phyloP scores from a whole-genome alignment of 2,113 vertebrate genomes.

The Apus apus region DNA sequence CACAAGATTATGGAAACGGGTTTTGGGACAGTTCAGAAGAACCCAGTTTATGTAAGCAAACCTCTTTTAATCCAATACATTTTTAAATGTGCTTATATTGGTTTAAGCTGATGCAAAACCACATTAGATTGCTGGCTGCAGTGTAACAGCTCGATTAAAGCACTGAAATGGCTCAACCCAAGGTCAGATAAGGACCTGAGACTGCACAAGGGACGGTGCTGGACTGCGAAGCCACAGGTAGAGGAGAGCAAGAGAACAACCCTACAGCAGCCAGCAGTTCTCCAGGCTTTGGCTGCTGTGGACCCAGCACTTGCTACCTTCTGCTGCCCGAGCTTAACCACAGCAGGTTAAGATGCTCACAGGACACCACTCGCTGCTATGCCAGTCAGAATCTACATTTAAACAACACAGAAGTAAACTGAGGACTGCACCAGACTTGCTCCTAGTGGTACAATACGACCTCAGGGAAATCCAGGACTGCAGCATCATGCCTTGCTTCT shows the following conservation, averaged over 20 bases:
- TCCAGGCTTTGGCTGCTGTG: accelerated
- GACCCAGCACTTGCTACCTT: background rate
- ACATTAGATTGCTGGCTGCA: background rate
- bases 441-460: background rate
- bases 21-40: background rate
- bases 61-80: background rate
- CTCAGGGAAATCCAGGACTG: background rate
- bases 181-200: conserved; percentile 18
- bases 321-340: background rate
- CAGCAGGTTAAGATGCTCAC: background rate
- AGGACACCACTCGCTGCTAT: accelerated
- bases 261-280: background rate
- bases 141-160: background rate
- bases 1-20: background rate
- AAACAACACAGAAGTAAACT: background rate
- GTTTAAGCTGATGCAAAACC: background rate
- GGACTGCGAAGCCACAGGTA: background rate
- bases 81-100: background rate
- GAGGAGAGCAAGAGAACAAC: background rate
- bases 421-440: background rate
- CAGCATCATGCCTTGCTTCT: background rate
- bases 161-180: background rate
- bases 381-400: background rate
- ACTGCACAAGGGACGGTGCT: background rate
- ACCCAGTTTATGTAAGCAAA: background rate